phyloP scores from a whole-genome alignment of 1,140 invertebrate genomes.

The Spodoptera litura region DNA sequence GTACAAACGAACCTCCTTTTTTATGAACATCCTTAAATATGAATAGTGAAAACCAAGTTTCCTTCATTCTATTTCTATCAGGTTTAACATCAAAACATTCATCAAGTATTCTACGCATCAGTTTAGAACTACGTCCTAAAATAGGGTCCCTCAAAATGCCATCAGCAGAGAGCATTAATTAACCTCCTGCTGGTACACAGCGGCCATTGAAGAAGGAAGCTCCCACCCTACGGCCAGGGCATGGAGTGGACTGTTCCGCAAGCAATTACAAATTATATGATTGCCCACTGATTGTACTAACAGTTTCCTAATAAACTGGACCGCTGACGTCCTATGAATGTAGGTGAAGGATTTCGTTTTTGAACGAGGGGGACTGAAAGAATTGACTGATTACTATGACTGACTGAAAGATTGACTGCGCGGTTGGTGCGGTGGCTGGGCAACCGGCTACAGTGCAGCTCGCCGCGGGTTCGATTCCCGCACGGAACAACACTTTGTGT shows the following conservation, averaged over 20 bases:
- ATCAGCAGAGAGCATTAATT: not conserved
- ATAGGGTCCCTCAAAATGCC: conserved; percentile 2
- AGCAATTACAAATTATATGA: conserved; percentile 80
- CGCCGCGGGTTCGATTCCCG: no score
- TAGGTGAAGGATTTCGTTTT: conserved; percentile 56
- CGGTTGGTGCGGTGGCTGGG: no score
- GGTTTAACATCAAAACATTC: no score
- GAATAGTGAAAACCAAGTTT: not conserved
- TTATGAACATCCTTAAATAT: no score
- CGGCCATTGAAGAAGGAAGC: conserved; percentile 50
- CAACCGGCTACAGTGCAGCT: no score
- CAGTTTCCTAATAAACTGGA: conserved; percentile 76
- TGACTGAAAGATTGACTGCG: no score
- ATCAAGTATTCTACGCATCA: not conserved
- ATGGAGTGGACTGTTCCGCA: conserved; percentile 77
- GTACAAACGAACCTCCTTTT: no score
- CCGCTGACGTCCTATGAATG: conserved; percentile 56
- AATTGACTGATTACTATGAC: no score
- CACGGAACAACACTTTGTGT: no score
- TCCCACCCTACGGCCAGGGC: conserved; percentile 55
- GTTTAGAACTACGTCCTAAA: not conserved
- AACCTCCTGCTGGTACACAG: conserved; percentile 18
- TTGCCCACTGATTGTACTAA: conserved; percentile 80
- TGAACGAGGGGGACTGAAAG: not conserved
- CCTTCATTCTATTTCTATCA: no score